Base-by-base conservation (phyloP, 2,797 vertebrate genomes). In the Rhinoraja longicauda region DNA sequence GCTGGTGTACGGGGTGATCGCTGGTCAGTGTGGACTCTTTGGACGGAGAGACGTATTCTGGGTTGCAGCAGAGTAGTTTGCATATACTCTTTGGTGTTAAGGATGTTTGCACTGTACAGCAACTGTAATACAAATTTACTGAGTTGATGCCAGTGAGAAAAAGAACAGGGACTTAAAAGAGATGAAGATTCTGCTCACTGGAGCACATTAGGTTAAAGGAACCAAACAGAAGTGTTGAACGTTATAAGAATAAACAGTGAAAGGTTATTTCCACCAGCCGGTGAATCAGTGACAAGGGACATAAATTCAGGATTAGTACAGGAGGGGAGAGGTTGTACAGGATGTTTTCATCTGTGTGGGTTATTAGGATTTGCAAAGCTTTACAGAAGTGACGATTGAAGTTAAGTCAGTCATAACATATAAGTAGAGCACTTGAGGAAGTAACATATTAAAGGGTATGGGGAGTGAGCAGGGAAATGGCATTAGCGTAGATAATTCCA, bases 211-310 rank as follows among this genome's bases (percentile, higher is more conserved):
- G 59, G 84, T 88, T 88, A 88, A 88, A 7, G 59, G 59, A 67
- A 88, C 64, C 17, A 32, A 88, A 88, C 32, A 67, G 57, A 67
- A n/a, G 15, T n/a, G 15, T 88, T 88, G 5, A 88, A 24, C 15
- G 32, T 64, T 88, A 67, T 36, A 36, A 64, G 84, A 88, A 62
- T 88, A 88, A 88, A 88, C 36, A 64, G 84, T 64, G 84, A 88
- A 36, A 88, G 84, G 64, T 88, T 88, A 88, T 67, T 88, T 88
- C 59, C 59, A 88, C 2, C 8, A 29, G 57, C 32, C 57, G 29
- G 57, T 62, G 59, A n/a, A 88, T 88, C 59, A 88, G 84, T 67
- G 84, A 88, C 84, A 88, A 64, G 84, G 59, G 84, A 88, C 84
- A 67, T 88, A 88, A 64, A 88, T 62, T 36, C 88, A 8, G 84